A percentile compares a stretch with the other conserved stretches of the same genome.
Evolutionary conservation across 2,797 vertebrate species (phyloP).

Genomic region (Bovichtus variegatus): DNA sequence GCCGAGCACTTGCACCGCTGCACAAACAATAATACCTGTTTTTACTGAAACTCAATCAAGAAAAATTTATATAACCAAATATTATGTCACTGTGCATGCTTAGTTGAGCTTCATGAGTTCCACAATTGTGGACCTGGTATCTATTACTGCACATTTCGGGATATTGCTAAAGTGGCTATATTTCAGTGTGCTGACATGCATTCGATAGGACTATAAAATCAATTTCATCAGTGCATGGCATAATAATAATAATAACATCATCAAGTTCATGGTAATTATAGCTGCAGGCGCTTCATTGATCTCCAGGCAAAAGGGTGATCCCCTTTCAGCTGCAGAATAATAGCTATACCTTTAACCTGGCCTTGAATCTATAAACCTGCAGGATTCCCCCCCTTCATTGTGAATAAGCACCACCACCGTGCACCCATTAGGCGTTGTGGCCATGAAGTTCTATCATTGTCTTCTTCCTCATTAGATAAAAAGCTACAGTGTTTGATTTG

Average conservation of each 20-base stretch:
- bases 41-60: slow-evolving; percentile 25
- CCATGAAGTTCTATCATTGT: slow-evolving; percentile 52
- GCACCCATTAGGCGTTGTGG: slow-evolving; percentile 61
- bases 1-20: slow-evolving; percentile 38
- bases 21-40: slow-evolving; percentile 29
- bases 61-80: slow-evolving; percentile 19
- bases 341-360: slow-evolving; percentile 84
- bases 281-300: slow-evolving; percentile 85
- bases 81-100: slow-evolving; percentile 25
- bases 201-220: slow-evolving; percentile 60
- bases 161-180: slow-evolving; percentile 37
- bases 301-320: slow-evolving; percentile 77
- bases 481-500: slow-evolving; percentile 68
- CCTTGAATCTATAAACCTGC: slow-evolving; percentile 81
- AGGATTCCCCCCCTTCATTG: slow-evolving; percentile 68
- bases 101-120: slow-evolving; percentile 4
- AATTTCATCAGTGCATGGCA: slow-evolving; percentile 68
- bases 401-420: slow-evolving; percentile 59
- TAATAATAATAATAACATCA: slow-evolving; percentile 85
- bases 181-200: slow-evolving; percentile 51
- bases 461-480: slow-evolving; percentile 45
- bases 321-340: slow-evolving; percentile 82
- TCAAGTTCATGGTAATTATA: slow-evolving; percentile 83
- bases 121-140: background rate
- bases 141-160: slow-evolving; percentile 4